Evolutionary conservation across 2,113 vertebrate genomes (phyloP).

Genomic region (Gallinago paraguaiae): DNA sequence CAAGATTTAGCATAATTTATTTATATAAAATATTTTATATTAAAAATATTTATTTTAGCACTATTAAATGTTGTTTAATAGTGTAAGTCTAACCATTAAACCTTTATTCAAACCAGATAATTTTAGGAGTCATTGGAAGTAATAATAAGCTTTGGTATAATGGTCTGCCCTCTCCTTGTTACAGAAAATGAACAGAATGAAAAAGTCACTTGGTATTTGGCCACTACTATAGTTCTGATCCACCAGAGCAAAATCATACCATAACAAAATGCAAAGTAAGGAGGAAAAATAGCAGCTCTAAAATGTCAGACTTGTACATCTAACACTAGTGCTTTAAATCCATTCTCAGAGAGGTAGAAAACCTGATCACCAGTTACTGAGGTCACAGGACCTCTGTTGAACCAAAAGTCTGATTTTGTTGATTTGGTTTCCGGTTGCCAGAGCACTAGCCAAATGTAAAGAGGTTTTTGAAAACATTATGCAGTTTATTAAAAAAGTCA

Average conservation of each 20-base stretch:
- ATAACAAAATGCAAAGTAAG: background rate
- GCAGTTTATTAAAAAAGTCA: background rate
- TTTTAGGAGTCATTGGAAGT: background rate
- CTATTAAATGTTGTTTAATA: background rate
- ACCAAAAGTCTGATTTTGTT: background rate
- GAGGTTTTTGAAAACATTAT: background rate
- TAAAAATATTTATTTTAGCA: background rate
- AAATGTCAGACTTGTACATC: background rate
- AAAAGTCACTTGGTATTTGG: background rate
- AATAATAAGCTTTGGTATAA: background rate
- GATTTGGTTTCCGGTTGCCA: background rate
- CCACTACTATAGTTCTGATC: background rate
- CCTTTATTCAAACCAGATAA: background rate
- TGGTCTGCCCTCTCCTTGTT: background rate
- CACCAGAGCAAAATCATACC: background rate
- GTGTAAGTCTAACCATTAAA: background rate
- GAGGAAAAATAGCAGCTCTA: background rate
- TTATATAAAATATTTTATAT: background rate
- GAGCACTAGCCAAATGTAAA: background rate
- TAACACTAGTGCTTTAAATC: background rate
- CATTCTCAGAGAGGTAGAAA: background rate
- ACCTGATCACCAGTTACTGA: background rate
- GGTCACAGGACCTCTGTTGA: background rate
- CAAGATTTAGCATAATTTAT: background rate
- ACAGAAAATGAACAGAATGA: background rate